Percentiles rank a stretch among this genome's conserved stretches.
These are phyloP conservation scores for Ariolimax columbianus DNA, from an alignment of 2,888 invertebrate species.

Conservation along the genomic window DNA sequence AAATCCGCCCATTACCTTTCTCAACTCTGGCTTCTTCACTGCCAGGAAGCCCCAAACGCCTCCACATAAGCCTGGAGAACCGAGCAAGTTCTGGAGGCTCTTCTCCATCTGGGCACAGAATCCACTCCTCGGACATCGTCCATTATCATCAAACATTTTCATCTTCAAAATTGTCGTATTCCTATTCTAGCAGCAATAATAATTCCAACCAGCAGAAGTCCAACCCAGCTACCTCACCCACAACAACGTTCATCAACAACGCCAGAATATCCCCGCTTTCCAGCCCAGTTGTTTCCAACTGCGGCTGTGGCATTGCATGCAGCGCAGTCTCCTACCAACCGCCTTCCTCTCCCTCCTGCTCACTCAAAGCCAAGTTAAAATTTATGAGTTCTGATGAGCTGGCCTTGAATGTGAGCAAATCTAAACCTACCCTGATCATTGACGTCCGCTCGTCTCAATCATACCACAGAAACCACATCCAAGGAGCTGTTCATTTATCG, in stretches of 20 bases:
- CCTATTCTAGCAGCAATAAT: not conserved
- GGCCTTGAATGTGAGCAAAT: slow-evolving; percentile 62
- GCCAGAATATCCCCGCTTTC: slow-evolving; percentile 53
- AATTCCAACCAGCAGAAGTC: slow-evolving; percentile 4
- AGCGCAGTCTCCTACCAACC: slow-evolving; percentile 39
- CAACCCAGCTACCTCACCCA: slow-evolving; percentile 41
- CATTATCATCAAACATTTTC: slow-evolving; percentile 38
- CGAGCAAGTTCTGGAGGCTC: not conserved
- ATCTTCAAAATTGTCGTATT: slow-evolving; percentile 3
- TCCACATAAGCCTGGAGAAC: slow-evolving; percentile 6
- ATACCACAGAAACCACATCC: slow-evolving; percentile 85
- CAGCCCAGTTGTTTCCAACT: slow-evolving; percentile 48
- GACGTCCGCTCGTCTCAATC: slow-evolving; percentile 86
- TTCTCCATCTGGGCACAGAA: slow-evolving; percentile 2
- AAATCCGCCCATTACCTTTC: slow-evolving; percentile 21
- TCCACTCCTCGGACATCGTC: slow-evolving; percentile 19
- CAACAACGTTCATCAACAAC: slow-evolving; percentile 35
- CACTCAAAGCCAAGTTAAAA: slow-evolving; percentile 48
- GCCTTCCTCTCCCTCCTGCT: slow-evolving; percentile 31
- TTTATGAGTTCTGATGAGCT: slow-evolving; percentile 67
- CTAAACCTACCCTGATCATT: slow-evolving; percentile 80
- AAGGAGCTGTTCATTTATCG: slow-evolving; percentile 84
- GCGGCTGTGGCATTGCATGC: slow-evolving; percentile 48
- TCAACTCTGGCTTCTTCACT: slow-evolving; percentile 35
- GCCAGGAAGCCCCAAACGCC: slow-evolving; percentile 37